A percentile compares a stretch with the other conserved stretches of the same genome.
Conservation (phyloP, 1,140 invertebrate species). For the Scylla paramamosain region DNA sequence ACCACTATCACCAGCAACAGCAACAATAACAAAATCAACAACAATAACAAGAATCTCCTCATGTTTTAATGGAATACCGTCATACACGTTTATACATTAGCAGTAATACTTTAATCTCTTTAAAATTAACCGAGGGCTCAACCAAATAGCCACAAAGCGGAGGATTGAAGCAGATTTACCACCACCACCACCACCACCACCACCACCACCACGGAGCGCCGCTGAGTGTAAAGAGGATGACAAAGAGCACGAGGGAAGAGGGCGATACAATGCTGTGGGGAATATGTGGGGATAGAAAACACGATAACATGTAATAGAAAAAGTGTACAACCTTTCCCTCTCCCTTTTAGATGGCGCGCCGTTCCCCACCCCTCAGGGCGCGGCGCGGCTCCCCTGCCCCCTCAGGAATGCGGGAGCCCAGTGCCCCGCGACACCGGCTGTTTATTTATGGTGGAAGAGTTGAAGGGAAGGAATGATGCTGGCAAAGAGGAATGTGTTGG, state of each 20-base stretch:
- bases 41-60: background rate
- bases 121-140: background rate
- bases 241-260: background rate
- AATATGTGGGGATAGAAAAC: background rate
- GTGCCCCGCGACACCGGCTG: background rate
- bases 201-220: background rate
- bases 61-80: too few species aligned
- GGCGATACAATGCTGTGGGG: background rate
- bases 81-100: background rate
- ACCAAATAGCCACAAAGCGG: background rate
- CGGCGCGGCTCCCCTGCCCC: background rate
- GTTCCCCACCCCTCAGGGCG: too few species aligned
- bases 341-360: background rate
- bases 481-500: background rate
- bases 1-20: background rate
- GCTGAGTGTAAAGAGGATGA: background rate
- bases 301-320: background rate
- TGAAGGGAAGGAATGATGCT: background rate
- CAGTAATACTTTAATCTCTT: background rate
- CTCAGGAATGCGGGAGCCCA: too few species aligned
- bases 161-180: background rate
- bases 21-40: too few species aligned
- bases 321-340: background rate
- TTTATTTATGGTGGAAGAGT: background rate
- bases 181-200: background rate